These are phyloP conservation scores for Ferrisia virgata DNA, from an alignment of 2,888 invertebrate genomes.

Conservation along the genomic window DNA sequence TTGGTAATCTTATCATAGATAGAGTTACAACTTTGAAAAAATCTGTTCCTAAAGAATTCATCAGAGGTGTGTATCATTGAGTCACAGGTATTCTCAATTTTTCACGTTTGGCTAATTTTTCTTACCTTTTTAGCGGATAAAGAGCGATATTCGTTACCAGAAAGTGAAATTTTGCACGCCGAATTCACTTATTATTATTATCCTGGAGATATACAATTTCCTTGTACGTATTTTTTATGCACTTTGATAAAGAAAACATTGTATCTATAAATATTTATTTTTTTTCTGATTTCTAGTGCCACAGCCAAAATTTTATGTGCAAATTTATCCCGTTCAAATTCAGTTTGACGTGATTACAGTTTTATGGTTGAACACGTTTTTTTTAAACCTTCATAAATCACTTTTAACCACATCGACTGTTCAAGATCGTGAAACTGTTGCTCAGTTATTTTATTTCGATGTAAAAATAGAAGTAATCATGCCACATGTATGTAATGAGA, in stretches of 20 bases:
- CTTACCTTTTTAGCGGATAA: slow-evolving; percentile 63
- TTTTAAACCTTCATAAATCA: slow-evolving; percentile 79
- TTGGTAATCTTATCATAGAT: slow-evolving; percentile 88
- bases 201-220: slow-evolving; percentile 84
- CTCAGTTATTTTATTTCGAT: slow-evolving; percentile 66
- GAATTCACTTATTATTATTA: slow-evolving; percentile 96
- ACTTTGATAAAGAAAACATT: background rate
- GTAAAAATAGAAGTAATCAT: slow-evolving; percentile 88
- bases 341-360: slow-evolving; percentile 83
- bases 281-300: slow-evolving; percentile 70
- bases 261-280: slow-evolving; percentile 46
- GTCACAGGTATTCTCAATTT: background rate
- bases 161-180: slow-evolving; percentile 88
- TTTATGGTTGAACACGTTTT: slow-evolving; percentile 92
- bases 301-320: slow-evolving; percentile 85
- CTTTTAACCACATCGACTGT: slow-evolving; percentile 58
- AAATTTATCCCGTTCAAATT: slow-evolving; percentile 85
- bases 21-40: slow-evolving; percentile 74
- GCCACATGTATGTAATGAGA: slow-evolving; percentile 69
- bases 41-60: slow-evolving; percentile 70
- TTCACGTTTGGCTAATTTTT: slow-evolving; percentile 47
- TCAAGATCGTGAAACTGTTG: slow-evolving; percentile 51
- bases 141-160: slow-evolving; percentile 80
- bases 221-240: slow-evolving; percentile 62
- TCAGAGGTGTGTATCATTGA: slow-evolving; percentile 60